Conservation (phyloP, 2,888 invertebrate species). For the Eristalis intricaria region DNA sequence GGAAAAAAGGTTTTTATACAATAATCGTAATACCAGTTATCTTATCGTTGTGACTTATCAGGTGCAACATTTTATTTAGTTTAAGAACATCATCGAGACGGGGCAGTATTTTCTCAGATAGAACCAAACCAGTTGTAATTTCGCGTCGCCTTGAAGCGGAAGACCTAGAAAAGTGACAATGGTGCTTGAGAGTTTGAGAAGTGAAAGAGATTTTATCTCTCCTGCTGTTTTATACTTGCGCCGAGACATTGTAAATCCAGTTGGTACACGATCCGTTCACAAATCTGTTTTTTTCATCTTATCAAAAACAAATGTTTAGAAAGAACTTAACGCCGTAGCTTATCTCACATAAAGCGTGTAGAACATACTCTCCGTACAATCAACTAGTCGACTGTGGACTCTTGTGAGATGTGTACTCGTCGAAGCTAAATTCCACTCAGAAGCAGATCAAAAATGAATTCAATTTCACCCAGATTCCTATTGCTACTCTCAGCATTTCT, state of each 20-base stretch:
- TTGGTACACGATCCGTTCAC: not conserved
- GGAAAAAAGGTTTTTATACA: not conserved
- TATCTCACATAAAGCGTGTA: not conserved
- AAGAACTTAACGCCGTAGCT: not conserved
- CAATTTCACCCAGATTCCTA: not conserved
- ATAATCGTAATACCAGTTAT: no score
- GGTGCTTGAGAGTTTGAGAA: no score
- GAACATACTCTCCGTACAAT: not conserved
- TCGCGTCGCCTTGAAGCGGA: no score
- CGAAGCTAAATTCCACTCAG: not conserved
- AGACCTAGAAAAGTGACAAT: no score
- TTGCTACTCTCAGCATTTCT: slow-evolving; percentile 4
- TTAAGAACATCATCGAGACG: no score
- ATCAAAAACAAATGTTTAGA: not conserved
- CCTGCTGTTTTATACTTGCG: not conserved
- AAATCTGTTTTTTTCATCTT: not conserved
- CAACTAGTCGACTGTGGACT: not conserved
- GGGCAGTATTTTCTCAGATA: no score
- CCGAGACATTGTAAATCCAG: not conserved
- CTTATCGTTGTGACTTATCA: no score
- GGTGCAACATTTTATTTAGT: no score
- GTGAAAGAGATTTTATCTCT: no score
- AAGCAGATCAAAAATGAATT: not conserved
- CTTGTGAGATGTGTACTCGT: no score
- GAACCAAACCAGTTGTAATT: no score